These are phyloP conservation scores for Lithobates pipiens DNA, from an alignment of 2,797 vertebrate genomes.

Conservation along the genomic window DNA sequence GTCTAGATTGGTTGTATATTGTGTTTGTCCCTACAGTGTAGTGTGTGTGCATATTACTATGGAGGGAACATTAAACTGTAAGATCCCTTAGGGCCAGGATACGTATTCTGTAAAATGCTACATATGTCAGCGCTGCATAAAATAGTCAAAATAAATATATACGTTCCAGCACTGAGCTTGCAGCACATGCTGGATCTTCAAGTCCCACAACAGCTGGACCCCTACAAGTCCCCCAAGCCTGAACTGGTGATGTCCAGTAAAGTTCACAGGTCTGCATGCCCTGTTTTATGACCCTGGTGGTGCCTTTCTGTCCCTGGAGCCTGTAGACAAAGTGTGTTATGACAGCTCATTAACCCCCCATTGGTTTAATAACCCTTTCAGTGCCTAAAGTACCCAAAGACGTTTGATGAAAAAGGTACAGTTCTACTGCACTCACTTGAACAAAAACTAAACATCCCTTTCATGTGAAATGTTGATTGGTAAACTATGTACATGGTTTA, in stretches of 20 bases:
- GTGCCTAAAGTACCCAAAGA: neutral
- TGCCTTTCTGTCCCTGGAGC: slow-evolving; percentile 40
- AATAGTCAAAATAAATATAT: neutral
- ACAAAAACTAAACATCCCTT: neutral
- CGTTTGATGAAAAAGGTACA: neutral
- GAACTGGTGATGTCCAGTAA: slow-evolving; percentile 13
- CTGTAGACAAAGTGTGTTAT: slow-evolving; percentile 33
- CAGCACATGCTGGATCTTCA: slow-evolving; percentile 17
- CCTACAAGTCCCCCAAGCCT: slow-evolving; percentile 5
- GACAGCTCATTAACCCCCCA: slow-evolving; percentile 35
- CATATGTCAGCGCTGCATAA: neutral
- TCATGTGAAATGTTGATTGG: neutral
- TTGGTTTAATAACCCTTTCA: slow-evolving; percentile 13
- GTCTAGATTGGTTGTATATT: neutral
- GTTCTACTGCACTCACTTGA: neutral
- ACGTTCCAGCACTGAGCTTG: neutral
- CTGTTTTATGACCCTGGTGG: slow-evolving; percentile 44
- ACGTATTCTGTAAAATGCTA: too few species aligned
- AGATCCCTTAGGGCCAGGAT: neutral
- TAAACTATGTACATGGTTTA: neutral
- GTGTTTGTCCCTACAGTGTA: neutral
- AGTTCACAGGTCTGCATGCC: slow-evolving; percentile 34
- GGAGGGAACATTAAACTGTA: neutral
- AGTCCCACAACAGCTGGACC: slow-evolving; percentile 35
- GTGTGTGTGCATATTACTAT: neutral